These are phyloP conservation scores for Danio rerio DNA, from an alignment of 2,113 vertebrate species.

Conservation along the genomic window DNA sequence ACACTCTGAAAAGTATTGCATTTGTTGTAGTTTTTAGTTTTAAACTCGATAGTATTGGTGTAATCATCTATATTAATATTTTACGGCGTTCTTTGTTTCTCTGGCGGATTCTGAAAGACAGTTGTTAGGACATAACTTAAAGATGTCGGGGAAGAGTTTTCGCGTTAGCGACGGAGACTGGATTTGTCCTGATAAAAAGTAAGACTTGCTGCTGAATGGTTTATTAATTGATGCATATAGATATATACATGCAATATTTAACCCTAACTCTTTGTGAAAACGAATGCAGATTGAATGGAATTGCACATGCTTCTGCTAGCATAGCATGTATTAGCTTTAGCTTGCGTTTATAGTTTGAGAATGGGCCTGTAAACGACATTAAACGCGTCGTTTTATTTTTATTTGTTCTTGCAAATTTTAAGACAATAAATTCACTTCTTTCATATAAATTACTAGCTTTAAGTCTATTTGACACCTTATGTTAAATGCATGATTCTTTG, in stretches of 20 bases:
- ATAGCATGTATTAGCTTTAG: conserved; percentile 29
- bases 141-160: conserved; percentile 97
- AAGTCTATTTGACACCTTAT: not conserved
- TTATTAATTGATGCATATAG: not conserved
- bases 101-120: not conserved
- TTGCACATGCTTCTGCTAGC: conserved; percentile 12
- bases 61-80: not conserved
- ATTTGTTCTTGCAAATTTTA: not conserved
- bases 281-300: too few species aligned
- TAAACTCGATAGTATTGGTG: not conserved
- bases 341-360: not conserved
- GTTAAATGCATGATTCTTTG: not conserved
- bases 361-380: not conserved
- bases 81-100: not conserved
- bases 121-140: too few species aligned
- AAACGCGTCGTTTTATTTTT: not conserved
- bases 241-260: not conserved
- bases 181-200: conserved; percentile 99
- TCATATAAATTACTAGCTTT: not conserved
- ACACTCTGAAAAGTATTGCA: not conserved
- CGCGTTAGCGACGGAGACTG: conserved; percentile 97
- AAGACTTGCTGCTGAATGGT: conserved; percentile 62
- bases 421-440: not conserved
- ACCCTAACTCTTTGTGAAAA: not conserved
- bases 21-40: not conserved